These are phyloP conservation scores for Engystomops pustulosus DNA, from an alignment of 2,113 vertebrate genomes.

Conservation along the genomic window DNA sequence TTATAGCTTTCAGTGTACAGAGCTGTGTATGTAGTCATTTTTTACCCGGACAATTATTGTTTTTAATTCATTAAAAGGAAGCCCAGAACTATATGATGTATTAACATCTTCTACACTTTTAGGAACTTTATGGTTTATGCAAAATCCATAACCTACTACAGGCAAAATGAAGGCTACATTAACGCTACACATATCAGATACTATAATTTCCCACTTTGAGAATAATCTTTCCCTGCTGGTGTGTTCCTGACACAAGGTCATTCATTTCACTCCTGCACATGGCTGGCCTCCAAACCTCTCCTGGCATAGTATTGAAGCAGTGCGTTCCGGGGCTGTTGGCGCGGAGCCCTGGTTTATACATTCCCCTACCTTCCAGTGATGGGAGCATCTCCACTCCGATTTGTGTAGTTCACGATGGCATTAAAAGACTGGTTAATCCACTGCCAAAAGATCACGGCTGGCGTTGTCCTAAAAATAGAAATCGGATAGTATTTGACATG, in stretches of 20 bases:
- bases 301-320: not conserved
- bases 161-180: not conserved
- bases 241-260: slow-evolving; percentile 25
- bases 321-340: not conserved
- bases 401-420: slow-evolving; percentile 96
- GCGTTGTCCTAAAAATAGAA: slow-evolving; percentile 82
- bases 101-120: too few relatives aligned
- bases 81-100: too few relatives aligned
- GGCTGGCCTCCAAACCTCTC: slow-evolving; percentile 3
- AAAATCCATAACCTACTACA: not conserved
- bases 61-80: too few relatives aligned
- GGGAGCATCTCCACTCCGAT: slow-evolving; percentile 93
- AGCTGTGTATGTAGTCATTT: too few relatives aligned
- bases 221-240: not conserved
- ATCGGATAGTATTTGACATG: slow-evolving; percentile 16
- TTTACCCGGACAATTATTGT: too few relatives aligned
- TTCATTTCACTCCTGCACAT: not conserved
- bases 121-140: not conserved
- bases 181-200: not conserved
- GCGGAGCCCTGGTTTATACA: not conserved
- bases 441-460: slow-evolving; percentile 96
- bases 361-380: slow-evolving; percentile 85
- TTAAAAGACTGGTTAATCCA: slow-evolving; percentile 99
- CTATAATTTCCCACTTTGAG: not conserved
- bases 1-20: too few relatives aligned